Evolutionary conservation across 2,888 invertebrate species (phyloP), one percentile per base, ranked within the genome.

Genomic region (Steromphala cineraria): DNA sequence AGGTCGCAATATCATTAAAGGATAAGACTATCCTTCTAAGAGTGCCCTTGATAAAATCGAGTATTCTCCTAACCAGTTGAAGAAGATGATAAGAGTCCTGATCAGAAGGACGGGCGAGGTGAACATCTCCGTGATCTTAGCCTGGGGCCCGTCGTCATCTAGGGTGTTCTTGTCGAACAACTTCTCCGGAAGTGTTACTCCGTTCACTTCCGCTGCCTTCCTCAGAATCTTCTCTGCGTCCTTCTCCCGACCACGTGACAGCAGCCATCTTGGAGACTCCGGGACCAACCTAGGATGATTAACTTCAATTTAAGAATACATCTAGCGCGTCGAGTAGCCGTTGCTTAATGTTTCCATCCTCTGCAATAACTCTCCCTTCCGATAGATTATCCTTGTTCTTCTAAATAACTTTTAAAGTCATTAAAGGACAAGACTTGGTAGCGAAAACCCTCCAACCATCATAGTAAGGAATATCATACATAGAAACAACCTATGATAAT

Each of bases 231-330:
- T 96, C 82, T 96, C 95, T 0, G 97, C 98, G 94, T 97, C 97
- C 91, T 96, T 96, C 53, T 97, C 94, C 80, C 96, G 95, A 17
- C 97, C 97, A 91, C 96, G 96, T 91, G 97, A 96, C 31, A 98
- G 93, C n/a, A 98, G 94, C 98, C 98, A 98, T 87, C 98, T 95
- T 0, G 98, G 97, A 8, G 97, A 98, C 94, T 98, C 98, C 0
- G 98, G 98, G 90, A 98, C 94, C 85, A 97, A 96, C 95, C 96
- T 95, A 83, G 19, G 40, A 15, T 17, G 28, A n/a, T 24, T 19
- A 67, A 21, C 5, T 2, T 5, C 10, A 19, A 10, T 55, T 55
- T 55, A 19, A 21, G n/a, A n/a, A n/a, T n/a, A n/a, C n/a, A n/a
- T n/a, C n/a, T n/a, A n/a, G n/a, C n/a, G n/a, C n/a, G n/a, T n/a